Evolutionary conservation across 2,113 vertebrate species (phyloP).

Genomic region (Bucco capensis): DNA sequence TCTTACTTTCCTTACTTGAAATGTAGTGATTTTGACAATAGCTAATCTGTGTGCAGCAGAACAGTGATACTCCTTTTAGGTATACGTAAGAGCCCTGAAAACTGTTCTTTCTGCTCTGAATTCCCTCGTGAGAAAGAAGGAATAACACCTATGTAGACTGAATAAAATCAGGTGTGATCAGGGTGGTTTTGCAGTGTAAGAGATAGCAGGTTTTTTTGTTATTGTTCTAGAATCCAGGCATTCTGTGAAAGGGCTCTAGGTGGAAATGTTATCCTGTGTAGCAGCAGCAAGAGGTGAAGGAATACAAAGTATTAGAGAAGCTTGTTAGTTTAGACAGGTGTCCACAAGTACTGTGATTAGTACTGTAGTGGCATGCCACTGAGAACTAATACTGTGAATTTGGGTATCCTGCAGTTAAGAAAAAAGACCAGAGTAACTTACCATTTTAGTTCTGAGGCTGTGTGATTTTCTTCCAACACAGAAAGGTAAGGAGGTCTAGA

Average conservation of each 20-base stretch:
- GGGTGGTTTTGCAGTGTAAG: neutral
- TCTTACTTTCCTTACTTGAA: conserved; percentile 12
- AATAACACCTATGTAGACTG: neutral
- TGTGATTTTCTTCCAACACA: neutral
- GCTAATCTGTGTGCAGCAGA: neutral
- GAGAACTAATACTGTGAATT: neutral
- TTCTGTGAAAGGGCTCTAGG: conserved; percentile 71
- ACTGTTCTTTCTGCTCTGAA: conserved; percentile 7
- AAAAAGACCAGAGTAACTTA: neutral
- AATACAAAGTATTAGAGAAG: conserved; percentile 16
- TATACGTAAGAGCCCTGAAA: neutral
- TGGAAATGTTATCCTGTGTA: conserved; percentile 71
- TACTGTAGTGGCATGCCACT: neutral
- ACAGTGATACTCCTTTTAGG: neutral
- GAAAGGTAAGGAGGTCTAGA: neutral
- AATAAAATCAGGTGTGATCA: conserved; percentile 14
- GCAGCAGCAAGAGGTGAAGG: conserved; percentile 40
- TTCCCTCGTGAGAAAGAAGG: conserved; percentile 16
- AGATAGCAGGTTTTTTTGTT: conserved; percentile 47
- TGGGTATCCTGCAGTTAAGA: neutral
- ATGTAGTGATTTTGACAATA: conserved; percentile 11
- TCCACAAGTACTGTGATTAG: neutral
- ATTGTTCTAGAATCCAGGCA: conserved; percentile 51
- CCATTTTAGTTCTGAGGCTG: neutral
- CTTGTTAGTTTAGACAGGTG: conserved; percentile 33